These are phyloP conservation scores for Sorex maritimensis DNA, from an alignment of 2,797 vertebrate species.

Conservation along the genomic window DNA sequence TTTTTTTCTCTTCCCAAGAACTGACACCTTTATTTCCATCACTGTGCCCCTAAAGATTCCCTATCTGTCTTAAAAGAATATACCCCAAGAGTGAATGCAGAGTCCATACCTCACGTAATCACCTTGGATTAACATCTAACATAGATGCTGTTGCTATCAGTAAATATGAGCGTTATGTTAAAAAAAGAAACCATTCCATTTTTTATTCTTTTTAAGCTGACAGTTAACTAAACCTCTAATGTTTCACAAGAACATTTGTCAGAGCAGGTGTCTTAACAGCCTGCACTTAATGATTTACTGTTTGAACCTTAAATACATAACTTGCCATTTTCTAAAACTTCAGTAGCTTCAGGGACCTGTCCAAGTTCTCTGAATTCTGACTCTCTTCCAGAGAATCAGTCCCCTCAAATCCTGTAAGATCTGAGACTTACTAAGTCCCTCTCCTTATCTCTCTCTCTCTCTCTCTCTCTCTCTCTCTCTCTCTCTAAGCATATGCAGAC, in stretches of 20 bases:
- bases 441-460: no score
- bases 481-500: neutral
- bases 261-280: neutral
- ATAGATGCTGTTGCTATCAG: neutral
- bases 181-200: neutral
- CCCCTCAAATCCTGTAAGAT: neutral
- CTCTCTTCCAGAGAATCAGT: neutral
- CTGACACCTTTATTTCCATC: neutral
- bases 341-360: neutral
- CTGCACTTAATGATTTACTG: neutral
- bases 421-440: neutral
- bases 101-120: neutral
- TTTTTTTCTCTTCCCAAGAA: conserved; percentile 2
- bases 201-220: neutral
- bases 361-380: neutral
- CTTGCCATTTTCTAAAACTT: neutral
- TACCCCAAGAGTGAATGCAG: neutral
- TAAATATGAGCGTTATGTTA: neutral
- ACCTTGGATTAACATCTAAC: neutral
- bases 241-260: neutral
- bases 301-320: neutral
- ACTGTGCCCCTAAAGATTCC: neutral
- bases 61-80: neutral
- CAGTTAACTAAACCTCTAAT: neutral
- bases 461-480: neutral